A percentile compares a stretch with the other conserved stretches of the same genome.
These are phyloP conservation scores for Cebuella pygmaea DNA, from an alignment of 2,797 vertebrate genomes.

Conservation along the genomic window DNA sequence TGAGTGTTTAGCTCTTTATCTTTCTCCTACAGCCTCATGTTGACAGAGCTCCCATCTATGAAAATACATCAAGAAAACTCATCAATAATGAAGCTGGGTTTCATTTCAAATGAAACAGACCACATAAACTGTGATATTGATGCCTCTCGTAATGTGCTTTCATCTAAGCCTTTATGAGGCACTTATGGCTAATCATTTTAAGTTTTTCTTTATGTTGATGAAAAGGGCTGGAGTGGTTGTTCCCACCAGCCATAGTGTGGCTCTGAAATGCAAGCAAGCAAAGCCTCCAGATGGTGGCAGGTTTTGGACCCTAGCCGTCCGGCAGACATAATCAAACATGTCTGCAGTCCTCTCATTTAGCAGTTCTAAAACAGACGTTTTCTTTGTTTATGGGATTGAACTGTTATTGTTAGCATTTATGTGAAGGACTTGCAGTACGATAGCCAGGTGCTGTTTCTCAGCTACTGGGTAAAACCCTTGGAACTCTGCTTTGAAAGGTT, in stretches of 20 bases:
- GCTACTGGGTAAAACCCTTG: background rate
- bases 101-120: conserved; percentile 45
- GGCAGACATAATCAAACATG: conserved; percentile 50
- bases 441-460: background rate
- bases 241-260: conserved; percentile 64
- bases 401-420: background rate
- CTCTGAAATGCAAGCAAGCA: conserved; percentile 68
- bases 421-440: conserved; percentile 46
- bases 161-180: conserved; percentile 62
- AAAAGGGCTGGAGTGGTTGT: conserved; percentile 69
- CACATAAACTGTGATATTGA: conserved; percentile 1
- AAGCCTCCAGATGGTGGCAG: conserved; percentile 78
- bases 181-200: conserved; percentile 65
- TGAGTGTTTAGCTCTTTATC: conserved; percentile 27
- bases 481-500: conserved; percentile 30
- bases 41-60: conserved; percentile 62
- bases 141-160: conserved; percentile 52
- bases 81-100: conserved; percentile 50
- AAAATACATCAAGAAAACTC: background rate
- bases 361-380: conserved; percentile 55
- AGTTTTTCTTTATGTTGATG: conserved; percentile 75
- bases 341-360: conserved; percentile 46
- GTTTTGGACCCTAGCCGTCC: conserved; percentile 75
- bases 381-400: background rate
- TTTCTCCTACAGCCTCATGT: conserved; percentile 9